Evolutionary conservation across 2,888 invertebrate genomes (phyloP), one percentile per base, ranked within the genome.

Genomic region (Seladonia tumulorum): DNA sequence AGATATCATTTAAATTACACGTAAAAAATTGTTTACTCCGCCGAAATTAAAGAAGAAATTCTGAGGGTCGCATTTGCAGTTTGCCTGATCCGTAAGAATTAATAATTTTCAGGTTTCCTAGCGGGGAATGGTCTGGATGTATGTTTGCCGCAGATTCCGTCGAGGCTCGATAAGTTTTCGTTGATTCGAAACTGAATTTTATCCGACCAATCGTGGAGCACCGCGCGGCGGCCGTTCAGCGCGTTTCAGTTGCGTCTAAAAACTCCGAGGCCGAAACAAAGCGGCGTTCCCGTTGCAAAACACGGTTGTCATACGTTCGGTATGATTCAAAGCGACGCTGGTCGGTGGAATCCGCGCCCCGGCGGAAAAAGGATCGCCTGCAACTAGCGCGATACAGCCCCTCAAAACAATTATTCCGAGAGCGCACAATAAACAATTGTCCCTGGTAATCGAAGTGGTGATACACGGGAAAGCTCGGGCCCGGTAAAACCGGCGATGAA

Each of bases 351-450:
- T 35, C 39, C 68, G 39, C 29, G 18, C 22, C 49, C 22, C 49
- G 49, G 22, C 29, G 29, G 72, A 49, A 73, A 73, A 45, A 73
- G 72, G 47, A 49, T 35, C 49, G 72, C 29, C 49, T 73, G 72
- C 49, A 22, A 29, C 29, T 22, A 14, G 72, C 47, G 29, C 63
- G 77, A 83, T 77, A 76, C 60, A n/a, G 70, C 45, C 75, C 45
- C 82, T 74, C 76, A 78, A 88, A 89, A 86, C 89, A 87, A 90
- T 89, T 89, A 89, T 75, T 83, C 74, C 70, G 35, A 29, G 76
- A 29, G 76, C 53, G 78, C 60, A 82, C 82, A 83, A 87, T 80
- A 88, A 89, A 89, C 87, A 81, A 89, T 88, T 86, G 89, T 81
- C 63, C 74, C 80, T 79, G 76, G 75, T 86, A 90, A 86, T 90